phyloP scores from a whole-genome alignment of 2,797 vertebrate species.

The Thripadectes ignobilis region DNA sequence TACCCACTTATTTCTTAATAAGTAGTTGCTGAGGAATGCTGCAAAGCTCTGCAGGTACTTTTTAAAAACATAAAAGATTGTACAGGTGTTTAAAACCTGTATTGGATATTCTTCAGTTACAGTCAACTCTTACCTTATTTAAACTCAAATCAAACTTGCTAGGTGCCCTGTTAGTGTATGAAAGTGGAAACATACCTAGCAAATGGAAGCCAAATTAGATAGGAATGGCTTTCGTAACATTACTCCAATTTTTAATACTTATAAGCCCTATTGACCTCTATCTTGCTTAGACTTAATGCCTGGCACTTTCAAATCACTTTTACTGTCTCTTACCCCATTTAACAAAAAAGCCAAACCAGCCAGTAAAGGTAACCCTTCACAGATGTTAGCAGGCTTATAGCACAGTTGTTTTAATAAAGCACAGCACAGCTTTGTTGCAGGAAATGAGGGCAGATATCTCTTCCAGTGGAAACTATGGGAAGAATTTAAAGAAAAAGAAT shows the following conservation, averaged over 20 bases:
- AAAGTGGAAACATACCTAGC: neutral
- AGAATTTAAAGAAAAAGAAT: conserved; percentile 37
- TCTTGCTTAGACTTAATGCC: neutral
- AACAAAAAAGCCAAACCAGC: neutral
- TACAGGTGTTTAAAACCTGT: neutral
- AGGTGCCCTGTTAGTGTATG: neutral
- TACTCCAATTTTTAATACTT: neutral
- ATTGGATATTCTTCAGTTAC: neutral
- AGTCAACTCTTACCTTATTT: neutral
- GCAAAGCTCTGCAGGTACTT: neutral
- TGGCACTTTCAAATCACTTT: neutral
- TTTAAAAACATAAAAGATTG: neutral
- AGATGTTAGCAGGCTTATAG: conserved; percentile 6
- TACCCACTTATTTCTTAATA: neutral
- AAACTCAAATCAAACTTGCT: neutral
- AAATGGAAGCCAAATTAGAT: neutral
- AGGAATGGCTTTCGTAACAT: neutral
- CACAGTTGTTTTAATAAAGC: neutral
- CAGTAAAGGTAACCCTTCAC: neutral
- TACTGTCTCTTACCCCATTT: neutral
- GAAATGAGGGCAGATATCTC: conserved; percentile 46
- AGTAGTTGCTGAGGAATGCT: neutral
- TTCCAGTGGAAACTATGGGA: conserved; percentile 24
- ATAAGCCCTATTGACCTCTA: neutral
- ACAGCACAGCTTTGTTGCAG: conserved; percentile 33